Conservation (phyloP, 1,140 invertebrate genomes). For the Drusus annulatus region DNA sequence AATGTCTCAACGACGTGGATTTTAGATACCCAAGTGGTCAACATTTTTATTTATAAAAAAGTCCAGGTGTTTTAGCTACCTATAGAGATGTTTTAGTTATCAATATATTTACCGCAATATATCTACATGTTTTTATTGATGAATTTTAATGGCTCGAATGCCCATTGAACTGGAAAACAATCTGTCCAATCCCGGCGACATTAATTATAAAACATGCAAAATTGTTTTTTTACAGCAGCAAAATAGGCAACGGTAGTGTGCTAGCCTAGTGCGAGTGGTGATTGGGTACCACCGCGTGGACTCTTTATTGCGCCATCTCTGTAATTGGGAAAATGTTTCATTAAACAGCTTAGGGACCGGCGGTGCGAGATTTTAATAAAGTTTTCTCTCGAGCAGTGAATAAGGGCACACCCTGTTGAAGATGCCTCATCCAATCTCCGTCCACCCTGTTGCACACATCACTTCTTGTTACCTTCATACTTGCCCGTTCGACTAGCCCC, state of each 20-base stretch:
- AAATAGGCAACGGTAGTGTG: neutral
- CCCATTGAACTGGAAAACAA: neutral
- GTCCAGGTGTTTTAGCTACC: too few species aligned
- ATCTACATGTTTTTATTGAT: neutral
- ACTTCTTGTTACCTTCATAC: slow-evolving; percentile 52
- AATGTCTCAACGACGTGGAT: too few species aligned
- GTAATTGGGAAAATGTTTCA: slow-evolving; percentile 45
- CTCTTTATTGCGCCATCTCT: neutral
- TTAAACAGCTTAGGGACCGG: slow-evolving; percentile 30
- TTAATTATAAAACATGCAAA: slow-evolving; percentile 3
- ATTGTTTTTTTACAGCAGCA: neutral
- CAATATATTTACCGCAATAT: too few species aligned
- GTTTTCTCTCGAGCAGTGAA: slow-evolving; percentile 49
- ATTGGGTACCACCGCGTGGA: neutral
- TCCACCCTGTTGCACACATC: slow-evolving; percentile 53
- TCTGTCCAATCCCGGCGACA: neutral
- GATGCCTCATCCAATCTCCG: slow-evolving; percentile 51
- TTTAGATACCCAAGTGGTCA: too few species aligned
- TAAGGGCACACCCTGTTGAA: slow-evolving; percentile 55
- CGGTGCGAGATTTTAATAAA: slow-evolving; percentile 56
- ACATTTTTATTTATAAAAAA: too few species aligned
- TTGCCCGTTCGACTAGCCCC: slow-evolving; percentile 44
- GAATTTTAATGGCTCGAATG: neutral
- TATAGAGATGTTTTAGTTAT: too few species aligned
- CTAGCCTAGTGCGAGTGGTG: too few species aligned